phyloP scores from a whole-genome alignment of 2,113 vertebrate genomes.

The Leucopsar rothschildi region DNA sequence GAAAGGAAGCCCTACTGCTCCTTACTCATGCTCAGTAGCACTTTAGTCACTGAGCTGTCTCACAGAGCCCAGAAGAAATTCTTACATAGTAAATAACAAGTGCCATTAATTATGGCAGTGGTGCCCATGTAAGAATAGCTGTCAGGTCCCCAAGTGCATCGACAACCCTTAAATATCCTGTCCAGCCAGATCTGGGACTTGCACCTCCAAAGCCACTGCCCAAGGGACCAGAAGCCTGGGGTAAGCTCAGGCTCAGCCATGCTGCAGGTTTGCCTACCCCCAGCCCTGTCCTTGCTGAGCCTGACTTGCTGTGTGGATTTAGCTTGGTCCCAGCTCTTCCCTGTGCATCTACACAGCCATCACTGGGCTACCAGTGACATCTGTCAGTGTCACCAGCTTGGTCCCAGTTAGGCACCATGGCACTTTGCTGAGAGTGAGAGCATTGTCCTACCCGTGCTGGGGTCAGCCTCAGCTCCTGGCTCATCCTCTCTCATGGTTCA shows the following conservation, averaged over 20 bases:
- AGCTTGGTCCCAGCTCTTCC: background rate
- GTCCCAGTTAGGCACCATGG: background rate
- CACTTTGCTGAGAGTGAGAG: background rate
- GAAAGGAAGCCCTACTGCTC: background rate
- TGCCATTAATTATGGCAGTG: background rate
- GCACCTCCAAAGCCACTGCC: background rate
- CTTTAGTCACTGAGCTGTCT: background rate
- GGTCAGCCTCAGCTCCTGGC: background rate
- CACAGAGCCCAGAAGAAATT: background rate
- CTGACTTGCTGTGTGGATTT: background rate
- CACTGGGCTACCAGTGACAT: background rate
- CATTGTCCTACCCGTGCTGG: background rate
- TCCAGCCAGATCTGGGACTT: background rate
- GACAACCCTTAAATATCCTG: background rate
- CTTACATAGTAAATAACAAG: background rate
- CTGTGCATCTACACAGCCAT: background rate
- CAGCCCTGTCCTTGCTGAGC: background rate
- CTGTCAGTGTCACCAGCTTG: background rate
- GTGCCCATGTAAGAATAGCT: background rate
- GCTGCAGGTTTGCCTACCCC: fast-evolving
- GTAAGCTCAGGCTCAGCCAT: background rate
- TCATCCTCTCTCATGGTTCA: background rate
- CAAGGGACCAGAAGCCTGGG: background rate
- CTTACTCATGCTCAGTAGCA: background rate
- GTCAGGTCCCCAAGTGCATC: background rate